phyloP scores from a whole-genome alignment of 92 coral and sea anemone species.

The Phenganax stokvisi region DNA sequence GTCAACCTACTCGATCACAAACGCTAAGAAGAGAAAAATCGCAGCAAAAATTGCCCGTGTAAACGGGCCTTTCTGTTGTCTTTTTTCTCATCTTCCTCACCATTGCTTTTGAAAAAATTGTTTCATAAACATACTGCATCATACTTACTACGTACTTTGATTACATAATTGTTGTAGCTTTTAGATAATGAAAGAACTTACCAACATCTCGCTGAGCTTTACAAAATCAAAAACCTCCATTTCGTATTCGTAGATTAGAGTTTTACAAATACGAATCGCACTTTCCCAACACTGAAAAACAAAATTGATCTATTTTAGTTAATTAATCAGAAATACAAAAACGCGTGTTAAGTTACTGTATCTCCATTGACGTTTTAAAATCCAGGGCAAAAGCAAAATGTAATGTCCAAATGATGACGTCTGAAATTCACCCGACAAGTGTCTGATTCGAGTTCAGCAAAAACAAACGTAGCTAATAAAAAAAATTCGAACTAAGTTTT shows the following conservation, averaged over 20 bases:
- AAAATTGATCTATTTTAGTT: not conserved
- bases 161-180: not conserved
- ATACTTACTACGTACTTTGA: too few relatives aligned
- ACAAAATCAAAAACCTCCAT: constrained; percentile 64
- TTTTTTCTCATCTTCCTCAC: too few relatives aligned
- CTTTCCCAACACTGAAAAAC: constrained; percentile 82
- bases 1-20: too few relatives aligned
- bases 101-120: not conserved
- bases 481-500: too few relatives aligned
- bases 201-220: constrained; percentile 84
- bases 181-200: constrained; percentile 37
- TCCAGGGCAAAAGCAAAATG: not conserved
- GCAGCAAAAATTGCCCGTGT: too few relatives aligned
- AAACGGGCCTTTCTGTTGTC: too few relatives aligned
- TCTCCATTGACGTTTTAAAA: not conserved
- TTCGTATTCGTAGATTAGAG: constrained; percentile 70
- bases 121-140: not conserved
- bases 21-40: too few relatives aligned
- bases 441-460: too few relatives aligned
- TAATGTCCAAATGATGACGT: not conserved
- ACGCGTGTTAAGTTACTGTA: not conserved
- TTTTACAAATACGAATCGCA: constrained; percentile 87
- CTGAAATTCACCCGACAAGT: too few relatives aligned
- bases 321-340: not conserved
- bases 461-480: too few relatives aligned